Conservation (phyloP, 1,140 invertebrate species). For the Cataglyphis hispanica region DNA sequence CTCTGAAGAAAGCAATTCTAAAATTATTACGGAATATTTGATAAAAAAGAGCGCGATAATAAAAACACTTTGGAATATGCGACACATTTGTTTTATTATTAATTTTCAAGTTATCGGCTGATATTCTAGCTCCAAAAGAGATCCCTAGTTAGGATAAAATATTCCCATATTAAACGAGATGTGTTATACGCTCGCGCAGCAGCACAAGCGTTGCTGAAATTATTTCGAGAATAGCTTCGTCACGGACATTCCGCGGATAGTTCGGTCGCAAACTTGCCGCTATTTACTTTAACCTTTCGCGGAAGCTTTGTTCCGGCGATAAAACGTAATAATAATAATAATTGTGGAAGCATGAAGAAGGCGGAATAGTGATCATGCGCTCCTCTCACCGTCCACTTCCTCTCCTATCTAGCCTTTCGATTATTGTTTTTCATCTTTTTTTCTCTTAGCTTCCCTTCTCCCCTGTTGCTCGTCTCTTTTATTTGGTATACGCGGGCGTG, state of each 20-base stretch:
- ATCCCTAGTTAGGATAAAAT: neutral
- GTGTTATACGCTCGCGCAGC: neutral
- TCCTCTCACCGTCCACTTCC: neutral
- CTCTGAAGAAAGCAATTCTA: slow-evolving; percentile 4
- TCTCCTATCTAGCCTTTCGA: neutral
- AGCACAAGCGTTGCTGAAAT: slow-evolving; percentile 32
- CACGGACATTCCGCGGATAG: slow-evolving; percentile 38
- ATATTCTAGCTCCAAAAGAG: neutral
- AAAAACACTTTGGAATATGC: neutral
- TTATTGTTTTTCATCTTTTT: slow-evolving; percentile 39
- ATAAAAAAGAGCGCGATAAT: slow-evolving; percentile 3
- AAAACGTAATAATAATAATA: slow-evolving; percentile 9
- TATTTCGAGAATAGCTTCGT: slow-evolving; percentile 39
- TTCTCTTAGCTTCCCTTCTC: neutral
- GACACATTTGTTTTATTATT: neutral
- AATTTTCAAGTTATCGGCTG: neutral
- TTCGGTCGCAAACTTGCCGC: slow-evolving; percentile 24
- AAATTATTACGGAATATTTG: slow-evolving; percentile 19
- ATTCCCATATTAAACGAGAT: neutral
- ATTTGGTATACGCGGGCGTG: slow-evolving; percentile 23
- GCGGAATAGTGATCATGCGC: neutral
- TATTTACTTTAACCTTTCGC: slow-evolving; percentile 18
- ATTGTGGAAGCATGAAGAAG: slow-evolving; percentile 8
- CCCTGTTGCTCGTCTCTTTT: slow-evolving; percentile 18
- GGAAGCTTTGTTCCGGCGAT: neutral